Percentiles rank a stretch among this genome's conserved stretches.
Conservation (phyloP, 2,888 invertebrate species). For the Apamea monoglypha region DNA sequence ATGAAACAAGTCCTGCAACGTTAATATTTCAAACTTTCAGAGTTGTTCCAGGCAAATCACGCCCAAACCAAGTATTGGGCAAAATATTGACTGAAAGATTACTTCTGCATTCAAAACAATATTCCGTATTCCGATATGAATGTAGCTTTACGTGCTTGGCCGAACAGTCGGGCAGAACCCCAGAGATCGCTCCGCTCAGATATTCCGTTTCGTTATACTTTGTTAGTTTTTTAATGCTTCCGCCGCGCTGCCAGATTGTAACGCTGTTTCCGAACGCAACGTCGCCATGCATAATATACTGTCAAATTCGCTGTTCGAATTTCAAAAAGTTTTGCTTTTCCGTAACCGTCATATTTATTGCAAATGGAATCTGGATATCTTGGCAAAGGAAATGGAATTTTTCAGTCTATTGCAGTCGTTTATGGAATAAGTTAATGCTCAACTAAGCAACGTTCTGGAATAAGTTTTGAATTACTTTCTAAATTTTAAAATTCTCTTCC, state of each 20-base stretch:
- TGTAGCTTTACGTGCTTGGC: slow-evolving; percentile 44
- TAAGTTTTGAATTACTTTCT: background rate
- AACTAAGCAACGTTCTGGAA: background rate
- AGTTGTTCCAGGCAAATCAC: background rate
- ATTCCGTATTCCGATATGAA: slow-evolving; percentile 48
- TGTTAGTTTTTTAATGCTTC: slow-evolving; percentile 69
- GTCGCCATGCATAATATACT: slow-evolving; percentile 62
- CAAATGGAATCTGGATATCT: slow-evolving; percentile 37
- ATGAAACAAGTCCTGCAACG: background rate
- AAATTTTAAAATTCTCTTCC: background rate
- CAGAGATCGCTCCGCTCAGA: slow-evolving; percentile 66
- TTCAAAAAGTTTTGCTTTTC: slow-evolving; percentile 35
- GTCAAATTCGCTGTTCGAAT: slow-evolving; percentile 50
- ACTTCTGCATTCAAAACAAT: background rate
- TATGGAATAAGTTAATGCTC: slow-evolving; percentile 3
- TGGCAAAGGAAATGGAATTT: slow-evolving; percentile 34
- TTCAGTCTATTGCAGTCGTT: slow-evolving; percentile 20
- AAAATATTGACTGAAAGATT: background rate
- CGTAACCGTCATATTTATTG: slow-evolving; percentile 31
- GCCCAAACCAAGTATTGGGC: background rate
- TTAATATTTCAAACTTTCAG: background rate
- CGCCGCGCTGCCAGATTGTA: slow-evolving; percentile 52
- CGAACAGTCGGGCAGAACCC: slow-evolving; percentile 38
- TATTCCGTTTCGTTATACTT: slow-evolving; percentile 67
- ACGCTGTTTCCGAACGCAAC: slow-evolving; percentile 50